These are phyloP conservation scores for Drosophila nebulosa DNA, from an alignment of 1,140 invertebrate genomes.

Conservation along the genomic window DNA sequence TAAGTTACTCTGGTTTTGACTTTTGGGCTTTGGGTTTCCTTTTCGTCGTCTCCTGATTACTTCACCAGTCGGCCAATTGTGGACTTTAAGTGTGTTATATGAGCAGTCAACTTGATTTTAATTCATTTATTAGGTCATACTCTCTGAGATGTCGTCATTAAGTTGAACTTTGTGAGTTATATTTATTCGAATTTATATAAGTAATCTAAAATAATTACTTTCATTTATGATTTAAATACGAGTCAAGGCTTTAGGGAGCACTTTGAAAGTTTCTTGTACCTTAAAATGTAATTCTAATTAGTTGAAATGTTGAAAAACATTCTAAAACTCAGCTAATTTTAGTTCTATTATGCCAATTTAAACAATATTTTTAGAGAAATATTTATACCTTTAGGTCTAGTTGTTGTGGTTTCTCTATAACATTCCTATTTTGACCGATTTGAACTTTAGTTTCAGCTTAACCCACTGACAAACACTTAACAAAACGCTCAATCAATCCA, in stretches of 20 bases:
- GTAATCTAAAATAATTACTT: too few species aligned
- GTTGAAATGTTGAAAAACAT: too few species aligned
- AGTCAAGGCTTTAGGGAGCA: too few species aligned
- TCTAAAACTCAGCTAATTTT: too few species aligned
- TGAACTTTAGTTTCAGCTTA: constrained; percentile 19
- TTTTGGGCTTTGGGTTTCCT: constrained; percentile 16
- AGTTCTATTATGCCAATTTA: too few species aligned
- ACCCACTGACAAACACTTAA: constrained; percentile 68
- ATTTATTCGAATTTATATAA: too few species aligned
- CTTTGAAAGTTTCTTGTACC: too few species aligned
- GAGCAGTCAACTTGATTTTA: background rate
- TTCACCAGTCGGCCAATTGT: background rate
- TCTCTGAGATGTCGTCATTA: background rate
- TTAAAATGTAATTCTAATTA: too few species aligned
- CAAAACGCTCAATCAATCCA: constrained; percentile 68
- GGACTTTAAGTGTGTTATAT: background rate
- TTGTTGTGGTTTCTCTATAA: background rate
- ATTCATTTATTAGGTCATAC: background rate
- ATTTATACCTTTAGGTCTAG: background rate
- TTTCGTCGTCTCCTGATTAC: background rate
- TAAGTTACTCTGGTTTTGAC: background rate
- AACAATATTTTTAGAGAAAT: too few species aligned
- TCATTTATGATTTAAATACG: too few species aligned
- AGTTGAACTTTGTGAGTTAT: too few species aligned
- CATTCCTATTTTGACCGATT: background rate